Conservation (phyloP, 2,888 invertebrate species). For the Malthinus seriepunctatus region DNA sequence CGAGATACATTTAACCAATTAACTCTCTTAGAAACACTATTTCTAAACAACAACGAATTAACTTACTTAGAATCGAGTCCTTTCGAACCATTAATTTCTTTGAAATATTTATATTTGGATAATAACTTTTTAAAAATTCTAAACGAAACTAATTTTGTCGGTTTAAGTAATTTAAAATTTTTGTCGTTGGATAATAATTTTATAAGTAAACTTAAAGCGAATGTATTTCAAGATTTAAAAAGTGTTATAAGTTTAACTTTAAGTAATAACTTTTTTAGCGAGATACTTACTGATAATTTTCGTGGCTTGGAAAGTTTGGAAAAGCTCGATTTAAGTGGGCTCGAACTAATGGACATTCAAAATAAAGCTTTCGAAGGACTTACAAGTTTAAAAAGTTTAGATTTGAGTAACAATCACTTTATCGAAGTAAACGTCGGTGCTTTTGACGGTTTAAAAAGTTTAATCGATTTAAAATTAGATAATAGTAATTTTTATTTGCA, state of each 20-base stretch:
- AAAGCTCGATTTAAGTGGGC: constrained; percentile 5
- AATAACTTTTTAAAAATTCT: constrained; percentile 50
- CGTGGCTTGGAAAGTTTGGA: constrained; percentile 1
- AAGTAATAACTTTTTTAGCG: neutral
- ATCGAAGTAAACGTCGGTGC: neutral
- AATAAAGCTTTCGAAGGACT: neutral
- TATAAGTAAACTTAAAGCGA: neutral
- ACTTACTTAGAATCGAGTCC: constrained; percentile 47
- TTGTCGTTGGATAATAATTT: constrained; percentile 52
- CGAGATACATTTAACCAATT: neutral
- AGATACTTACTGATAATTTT: neutral
- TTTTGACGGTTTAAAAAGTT: constrained; percentile 22
- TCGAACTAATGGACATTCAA: neutral
- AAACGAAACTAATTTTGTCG: constrained; percentile 48
- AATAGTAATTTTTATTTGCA: constrained; percentile 13
- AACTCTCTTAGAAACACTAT: constrained; percentile 47
- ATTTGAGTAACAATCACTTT: neutral
- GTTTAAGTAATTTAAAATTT: constrained; percentile 46
- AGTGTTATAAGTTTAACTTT: neutral
- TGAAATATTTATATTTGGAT: constrained; percentile 51
- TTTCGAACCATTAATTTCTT: constrained; percentile 46
- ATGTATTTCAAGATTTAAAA: constrained; percentile 9
- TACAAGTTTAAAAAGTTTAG: neutral
- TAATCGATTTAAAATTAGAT: constrained; percentile 23
- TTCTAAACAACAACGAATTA: constrained; percentile 49